Percentiles rank a stretch among this genome's conserved stretches.
These are phyloP conservation scores for Teleogryllus occipitalis DNA, from an alignment of 1,140 invertebrate genomes.

Conservation along the genomic window DNA sequence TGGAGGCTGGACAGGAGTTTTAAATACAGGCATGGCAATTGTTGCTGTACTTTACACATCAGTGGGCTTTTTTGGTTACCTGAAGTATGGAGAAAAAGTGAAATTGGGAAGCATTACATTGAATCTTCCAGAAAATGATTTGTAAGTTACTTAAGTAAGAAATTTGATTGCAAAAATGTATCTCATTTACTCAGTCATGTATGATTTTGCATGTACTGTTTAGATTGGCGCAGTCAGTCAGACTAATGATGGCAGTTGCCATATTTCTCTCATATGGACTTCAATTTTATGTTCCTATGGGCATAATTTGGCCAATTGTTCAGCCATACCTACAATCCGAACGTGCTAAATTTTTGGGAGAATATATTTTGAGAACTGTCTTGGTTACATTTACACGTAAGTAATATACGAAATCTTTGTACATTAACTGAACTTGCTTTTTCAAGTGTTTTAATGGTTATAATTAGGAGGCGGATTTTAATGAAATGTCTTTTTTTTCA, in stretches of 20 bases:
- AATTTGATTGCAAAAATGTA: neutral
- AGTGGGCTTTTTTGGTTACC: constrained; percentile 84
- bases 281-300: constrained; percentile 88
- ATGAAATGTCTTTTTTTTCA: too few species aligned
- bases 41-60: constrained; percentile 73
- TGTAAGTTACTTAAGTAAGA: constrained; percentile 48
- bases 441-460: neutral
- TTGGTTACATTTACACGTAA: constrained; percentile 75
- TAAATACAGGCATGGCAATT: constrained; percentile 82
- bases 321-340: constrained; percentile 50
- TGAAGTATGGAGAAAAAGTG: constrained; percentile 74
- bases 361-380: constrained; percentile 56
- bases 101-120: constrained; percentile 71
- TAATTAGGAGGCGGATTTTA: too few species aligned
- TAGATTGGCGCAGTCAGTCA: constrained; percentile 71
- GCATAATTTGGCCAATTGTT: constrained; percentile 74
- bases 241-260: constrained; percentile 72
- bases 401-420: constrained; percentile 31
- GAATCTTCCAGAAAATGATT: constrained; percentile 61
- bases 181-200: neutral
- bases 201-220: constrained; percentile 27
- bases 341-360: constrained; percentile 48
- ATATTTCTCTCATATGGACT: constrained; percentile 83
- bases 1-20: constrained; percentile 69
- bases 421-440: neutral